Evolutionary conservation across 2,797 vertebrate genomes (phyloP), one percentile per base, ranked within the genome.

Genomic region (Lacerta viridis): DNA sequence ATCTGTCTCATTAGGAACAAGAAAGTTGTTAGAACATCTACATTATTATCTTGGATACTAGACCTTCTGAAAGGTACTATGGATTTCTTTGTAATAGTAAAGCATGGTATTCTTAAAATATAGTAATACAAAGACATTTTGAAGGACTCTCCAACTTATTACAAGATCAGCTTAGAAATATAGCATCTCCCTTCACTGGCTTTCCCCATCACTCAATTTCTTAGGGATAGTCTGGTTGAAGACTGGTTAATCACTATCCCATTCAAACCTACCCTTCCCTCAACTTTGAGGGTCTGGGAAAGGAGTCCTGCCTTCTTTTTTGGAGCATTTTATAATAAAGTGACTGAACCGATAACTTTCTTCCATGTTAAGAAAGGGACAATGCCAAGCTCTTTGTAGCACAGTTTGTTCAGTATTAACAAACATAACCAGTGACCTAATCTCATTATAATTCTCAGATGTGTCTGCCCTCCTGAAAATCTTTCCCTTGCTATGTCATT

Each of bases 31-130:
- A 97, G 97, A 97, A 97, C 96, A 94, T 96, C 97, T 97, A 97
- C 95, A 94, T 97, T 97, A 97, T 97, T 97, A 96, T 97, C 96
- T 93, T 95, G 95, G 96, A 84, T 97, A 97, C 97, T 97, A 97
- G 95, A 96, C 95, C 93, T 97, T 97, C 96, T 96, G 96, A 95
- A 97, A 96, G 91, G 95, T 94, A 96, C 92, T 95, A 96, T 95
- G 87, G 78, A 95, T 95, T 84, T 61, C 91, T 96, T 97, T 96
- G 97, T 97, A 97, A 97, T 97, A 97, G 96, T 97, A 97, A 97
- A 97, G 97, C 95, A 96, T 97, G 97, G 97, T 97, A 97, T 97
- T 97, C 96, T 96, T 97, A 96, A 96, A 96, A 94, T 96, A 95
- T 95, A 97, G 97, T 97, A 97, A 97, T 96, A 97, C 95, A 95